Conservation (phyloP, 2,888 invertebrate species). For the Tetranychus truncatus region DNA sequence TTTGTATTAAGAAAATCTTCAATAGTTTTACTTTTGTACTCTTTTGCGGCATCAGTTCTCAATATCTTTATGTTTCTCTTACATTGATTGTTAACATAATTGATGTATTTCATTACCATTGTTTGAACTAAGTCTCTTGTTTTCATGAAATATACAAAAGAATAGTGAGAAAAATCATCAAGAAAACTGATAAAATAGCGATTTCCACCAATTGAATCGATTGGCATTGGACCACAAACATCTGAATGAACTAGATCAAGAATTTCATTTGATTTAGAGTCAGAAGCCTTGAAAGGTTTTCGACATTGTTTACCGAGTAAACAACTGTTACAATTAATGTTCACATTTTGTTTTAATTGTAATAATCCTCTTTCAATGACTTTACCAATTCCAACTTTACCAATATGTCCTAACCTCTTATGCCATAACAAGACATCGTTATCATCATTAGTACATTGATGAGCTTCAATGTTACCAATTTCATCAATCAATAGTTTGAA, state of each 20-base stretch:
- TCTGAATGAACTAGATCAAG: background rate
- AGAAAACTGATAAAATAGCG: slow-evolving; percentile 1
- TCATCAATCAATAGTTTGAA: too few species aligned
- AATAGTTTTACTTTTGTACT: slow-evolving; percentile 20
- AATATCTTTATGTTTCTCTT: background rate
- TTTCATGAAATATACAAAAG: slow-evolving; percentile 8
- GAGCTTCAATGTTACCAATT: too few species aligned
- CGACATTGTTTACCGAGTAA: too few species aligned
- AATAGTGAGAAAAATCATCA: slow-evolving; percentile 6
- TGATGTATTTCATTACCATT: background rate
- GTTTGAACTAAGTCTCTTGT: background rate
- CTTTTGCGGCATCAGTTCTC: background rate
- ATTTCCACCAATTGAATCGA: background rate
- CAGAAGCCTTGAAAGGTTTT: too few species aligned
- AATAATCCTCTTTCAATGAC: slow-evolving; percentile 89
- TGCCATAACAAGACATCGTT: slow-evolving; percentile 76
- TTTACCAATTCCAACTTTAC: slow-evolving; percentile 80
- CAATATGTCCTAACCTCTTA: slow-evolving; percentile 93
- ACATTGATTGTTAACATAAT: background rate
- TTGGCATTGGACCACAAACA: slow-evolving; percentile 15
- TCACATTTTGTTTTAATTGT: slow-evolving; percentile 76
- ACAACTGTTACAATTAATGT: background rate
- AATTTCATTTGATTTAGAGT: too few species aligned
- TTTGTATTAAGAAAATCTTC: slow-evolving; percentile 14
- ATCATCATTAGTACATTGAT: slow-evolving; percentile 48